These are phyloP conservation scores for Lycaon pictus DNA, from an alignment of 2,113 vertebrate genomes.

Conservation along the genomic window DNA sequence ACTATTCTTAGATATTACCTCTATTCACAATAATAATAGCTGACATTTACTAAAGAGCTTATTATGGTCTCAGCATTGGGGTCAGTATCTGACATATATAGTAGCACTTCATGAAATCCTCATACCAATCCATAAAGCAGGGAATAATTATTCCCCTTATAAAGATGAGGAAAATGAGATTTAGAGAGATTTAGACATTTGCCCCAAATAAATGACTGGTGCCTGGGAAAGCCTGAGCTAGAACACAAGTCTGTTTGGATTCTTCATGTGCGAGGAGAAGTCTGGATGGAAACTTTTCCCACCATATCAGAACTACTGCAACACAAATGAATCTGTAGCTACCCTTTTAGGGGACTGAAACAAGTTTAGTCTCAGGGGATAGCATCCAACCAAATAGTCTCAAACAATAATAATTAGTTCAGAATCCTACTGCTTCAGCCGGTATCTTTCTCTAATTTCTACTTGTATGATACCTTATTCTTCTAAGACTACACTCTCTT, in stretches of 20 bases:
- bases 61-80: not conserved
- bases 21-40: not conserved
- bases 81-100: not conserved
- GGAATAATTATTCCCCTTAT: not conserved
- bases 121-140: not conserved
- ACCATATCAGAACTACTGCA: not conserved
- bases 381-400: not conserved
- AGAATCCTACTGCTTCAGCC: not conserved
- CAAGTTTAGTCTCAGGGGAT: not conserved
- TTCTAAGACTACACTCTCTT: not conserved
- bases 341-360: not conserved
- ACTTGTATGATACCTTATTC: not conserved
- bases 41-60: not conserved
- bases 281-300: not conserved
- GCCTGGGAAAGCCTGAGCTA: not conserved
- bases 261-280: not conserved
- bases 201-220: not conserved
- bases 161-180: not conserved
- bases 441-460: not conserved
- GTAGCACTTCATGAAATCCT: not conserved
- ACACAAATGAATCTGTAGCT: too few relatives aligned
- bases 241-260: not conserved
- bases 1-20: conserved; percentile 40
- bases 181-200: not conserved
- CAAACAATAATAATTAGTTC: not conserved